Percentiles rank a stretch among this genome's conserved stretches.
These are phyloP conservation scores for Eurystomus gularis DNA, from an alignment of 2,113 vertebrate species.

Conservation along the genomic window DNA sequence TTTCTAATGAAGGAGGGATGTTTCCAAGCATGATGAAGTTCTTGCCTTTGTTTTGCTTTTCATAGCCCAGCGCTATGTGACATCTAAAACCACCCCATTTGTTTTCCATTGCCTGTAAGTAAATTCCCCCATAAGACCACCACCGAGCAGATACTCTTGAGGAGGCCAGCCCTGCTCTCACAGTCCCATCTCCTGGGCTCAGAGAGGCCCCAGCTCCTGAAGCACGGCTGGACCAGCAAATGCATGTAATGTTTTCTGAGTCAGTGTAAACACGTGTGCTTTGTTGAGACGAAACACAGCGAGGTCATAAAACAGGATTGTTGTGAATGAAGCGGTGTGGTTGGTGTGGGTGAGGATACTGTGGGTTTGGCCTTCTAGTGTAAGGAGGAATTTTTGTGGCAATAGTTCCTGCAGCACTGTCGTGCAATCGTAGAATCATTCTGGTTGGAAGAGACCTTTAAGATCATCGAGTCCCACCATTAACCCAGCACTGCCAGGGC, in stretches of 20 bases:
- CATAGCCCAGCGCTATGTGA: not conserved
- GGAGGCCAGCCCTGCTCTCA: not conserved
- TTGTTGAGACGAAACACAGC: not conserved
- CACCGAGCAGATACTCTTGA: not conserved
- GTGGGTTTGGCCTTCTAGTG: not conserved
- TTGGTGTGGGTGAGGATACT: not conserved
- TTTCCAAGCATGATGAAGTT: constrained; percentile 1
- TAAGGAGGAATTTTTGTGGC: not conserved
- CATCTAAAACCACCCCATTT: constrained; percentile 11
- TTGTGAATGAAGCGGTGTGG: not conserved
- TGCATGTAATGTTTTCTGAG: not conserved
- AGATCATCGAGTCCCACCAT: not conserved
- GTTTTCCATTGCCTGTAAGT: constrained; percentile 40
- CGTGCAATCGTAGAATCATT: not conserved
- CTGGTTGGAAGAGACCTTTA: not conserved
- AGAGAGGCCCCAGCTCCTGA: not conserved
- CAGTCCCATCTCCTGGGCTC: not conserved
- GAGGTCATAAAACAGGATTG: not conserved
- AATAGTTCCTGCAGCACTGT: not conserved
- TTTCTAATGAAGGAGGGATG: constrained; percentile 39
- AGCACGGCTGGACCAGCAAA: not conserved
- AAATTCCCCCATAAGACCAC: constrained; percentile 21
- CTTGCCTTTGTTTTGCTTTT: constrained; percentile 40
- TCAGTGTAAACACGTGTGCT: not conserved
- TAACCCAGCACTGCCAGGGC: not conserved